Percentiles rank a stretch among this genome's conserved stretches.
These are phyloP conservation scores for Epicauta chinensis DNA, from an alignment of 1,140 invertebrate species.

Conservation along the genomic window DNA sequence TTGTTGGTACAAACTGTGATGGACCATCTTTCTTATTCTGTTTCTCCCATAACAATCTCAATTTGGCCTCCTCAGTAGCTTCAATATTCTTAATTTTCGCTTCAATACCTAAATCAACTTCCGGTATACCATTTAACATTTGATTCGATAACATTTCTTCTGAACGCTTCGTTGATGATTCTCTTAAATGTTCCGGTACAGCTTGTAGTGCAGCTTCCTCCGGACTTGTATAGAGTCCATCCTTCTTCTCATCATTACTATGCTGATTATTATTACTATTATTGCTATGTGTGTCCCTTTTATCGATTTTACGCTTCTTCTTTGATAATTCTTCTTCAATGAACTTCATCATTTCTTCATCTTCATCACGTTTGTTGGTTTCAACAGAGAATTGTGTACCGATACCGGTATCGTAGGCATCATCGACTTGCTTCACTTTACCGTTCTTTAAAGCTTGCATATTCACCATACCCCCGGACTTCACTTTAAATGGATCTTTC, in stretches of 20 bases:
- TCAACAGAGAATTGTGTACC: conserved; percentile 97
- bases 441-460: conserved; percentile 80
- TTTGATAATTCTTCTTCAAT: conserved; percentile 90
- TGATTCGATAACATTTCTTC: conserved; percentile 99
- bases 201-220: conserved; percentile 81
- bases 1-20: conserved; percentile 94
- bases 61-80: conserved; percentile 95
- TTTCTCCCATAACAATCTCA: conserved; percentile 80
- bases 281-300: conserved; percentile 37
- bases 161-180: conserved; percentile 72
- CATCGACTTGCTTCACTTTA: conserved; percentile 67
- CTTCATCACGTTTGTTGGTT: conserved; percentile 96
- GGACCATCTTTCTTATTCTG: conserved; percentile 90
- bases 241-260: too few relatives aligned
- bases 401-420: conserved; percentile 84
- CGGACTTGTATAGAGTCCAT: conserved; percentile 70
- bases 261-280: too few relatives aligned
- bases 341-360: conserved; percentile 99
- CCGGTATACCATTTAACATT: conserved; percentile 99
- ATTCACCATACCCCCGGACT: conserved; percentile 85
- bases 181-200: conserved; percentile 79
- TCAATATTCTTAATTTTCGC: conserved; percentile 97
- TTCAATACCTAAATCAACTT: conserved; percentile 98
- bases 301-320: conserved; percentile 63
- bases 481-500: conserved; percentile 73